Evolutionary conservation across 2,113 vertebrate genomes (phyloP), one percentile per base, ranked within the genome.

Genomic region (Polyodon spathula): DNA sequence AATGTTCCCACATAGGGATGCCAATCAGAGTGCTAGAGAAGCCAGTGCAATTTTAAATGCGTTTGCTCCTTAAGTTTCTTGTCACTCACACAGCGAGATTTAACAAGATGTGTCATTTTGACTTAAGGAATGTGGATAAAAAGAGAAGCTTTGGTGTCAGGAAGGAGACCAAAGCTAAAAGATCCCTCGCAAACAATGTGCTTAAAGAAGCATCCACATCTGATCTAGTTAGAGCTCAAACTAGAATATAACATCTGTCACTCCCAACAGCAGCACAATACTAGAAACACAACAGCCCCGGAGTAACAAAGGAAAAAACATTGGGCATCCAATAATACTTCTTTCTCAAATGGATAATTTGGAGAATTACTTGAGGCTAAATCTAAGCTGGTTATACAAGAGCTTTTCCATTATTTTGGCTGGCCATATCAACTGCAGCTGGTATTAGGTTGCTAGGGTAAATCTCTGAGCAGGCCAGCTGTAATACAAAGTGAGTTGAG

Each of bases 21-120:
- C 43, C 12, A 7, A 44, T 44, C 43, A 44, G 43, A 8, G 43
- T 8, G 43, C 43, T 44, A 12, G 7, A 44, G 12, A 17, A 54
- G n/a, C 16, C 3, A 54, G 53, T 54, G 11, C 53, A 16, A 27
- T 54, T 17, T 17, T 8, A 50, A 54, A 54, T 27, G 11, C 11
- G 37, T 54, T 54, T 54, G 8, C 53, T 37, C 53, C 10, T 4
- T 54, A 54, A 54, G 40, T 68, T 70, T 72, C 64, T 60, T 63
- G 46, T 76, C 66, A 71, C 57, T 43, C 0, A 0, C 64, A 69
- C 65, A 44, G 54, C 71, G 66, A 72, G 64, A 63, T 71, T 73
- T 73, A 73, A 77, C 62, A 73, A 66, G 69, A 71, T 56, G 62
- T 0, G 0, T 72, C 72, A 66, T 46, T 64, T 60, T 68, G 42